A percentile compares a stretch with the other conserved stretches of the same genome.
Conservation (phyloP, 2,888 invertebrate genomes). For the Agrochola macilenta region DNA sequence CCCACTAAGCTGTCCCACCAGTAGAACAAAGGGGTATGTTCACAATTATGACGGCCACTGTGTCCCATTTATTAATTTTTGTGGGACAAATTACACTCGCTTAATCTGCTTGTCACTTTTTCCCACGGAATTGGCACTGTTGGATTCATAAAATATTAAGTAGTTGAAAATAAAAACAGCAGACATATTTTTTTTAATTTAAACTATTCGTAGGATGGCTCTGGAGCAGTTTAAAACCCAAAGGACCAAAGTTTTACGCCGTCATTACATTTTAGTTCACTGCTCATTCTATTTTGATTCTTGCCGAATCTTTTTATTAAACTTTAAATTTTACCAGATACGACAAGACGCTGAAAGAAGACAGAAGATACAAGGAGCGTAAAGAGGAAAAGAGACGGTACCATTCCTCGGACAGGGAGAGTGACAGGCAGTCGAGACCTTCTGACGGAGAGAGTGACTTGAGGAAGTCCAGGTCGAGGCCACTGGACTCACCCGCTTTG, state of each 20-base stretch:
- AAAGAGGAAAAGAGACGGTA: constrained; percentile 90
- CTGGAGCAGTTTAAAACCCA: too few relatives aligned
- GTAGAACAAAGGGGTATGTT: too few relatives aligned
- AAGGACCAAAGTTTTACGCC: background rate
- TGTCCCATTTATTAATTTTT: too few relatives aligned
- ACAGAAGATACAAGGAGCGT: constrained; percentile 73
- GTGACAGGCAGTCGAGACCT: constrained; percentile 80
- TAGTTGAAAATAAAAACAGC: too few relatives aligned
- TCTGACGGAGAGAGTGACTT: constrained; percentile 83
- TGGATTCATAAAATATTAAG: too few relatives aligned
- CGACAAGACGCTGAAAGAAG: constrained; percentile 80
- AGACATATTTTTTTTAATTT: too few relatives aligned
- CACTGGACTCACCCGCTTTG: constrained; percentile 86
- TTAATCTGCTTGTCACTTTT: too few relatives aligned
- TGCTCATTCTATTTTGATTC: background rate
- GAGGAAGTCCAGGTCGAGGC: constrained; percentile 81
- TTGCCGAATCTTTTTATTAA: background rate
- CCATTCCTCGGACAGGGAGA: constrained; percentile 89
- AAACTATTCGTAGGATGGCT: too few relatives aligned
- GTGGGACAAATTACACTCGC: too few relatives aligned
- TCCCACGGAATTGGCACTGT: too few relatives aligned
- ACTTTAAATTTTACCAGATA: constrained; percentile 68
- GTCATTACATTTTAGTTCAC: background rate
- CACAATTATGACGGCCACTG: too few relatives aligned
- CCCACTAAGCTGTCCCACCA: too few relatives aligned